Evolutionary conservation across 2,888 invertebrate species (phyloP).

Genomic region (Trissolcus japonicus): DNA sequence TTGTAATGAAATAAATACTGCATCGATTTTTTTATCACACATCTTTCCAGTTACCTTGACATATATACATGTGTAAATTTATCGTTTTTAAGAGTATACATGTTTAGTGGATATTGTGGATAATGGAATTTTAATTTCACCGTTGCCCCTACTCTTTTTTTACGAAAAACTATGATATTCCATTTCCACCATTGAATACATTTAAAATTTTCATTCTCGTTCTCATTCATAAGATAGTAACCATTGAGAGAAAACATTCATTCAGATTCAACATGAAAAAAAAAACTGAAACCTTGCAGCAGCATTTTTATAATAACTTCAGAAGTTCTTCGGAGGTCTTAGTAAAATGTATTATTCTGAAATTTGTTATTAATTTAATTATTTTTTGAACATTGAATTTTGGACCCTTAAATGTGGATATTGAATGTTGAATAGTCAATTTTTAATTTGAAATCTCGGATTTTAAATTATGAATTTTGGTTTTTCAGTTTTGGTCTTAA

Average conservation of each 20-base stretch:
- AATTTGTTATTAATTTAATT: too few species aligned
- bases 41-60: conserved; percentile 47
- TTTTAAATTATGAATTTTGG: too few species aligned
- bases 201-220: neutral
- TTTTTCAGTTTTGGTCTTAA: too few species aligned
- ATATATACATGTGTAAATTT: conserved; percentile 28
- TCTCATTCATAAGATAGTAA: neutral
- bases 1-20: conserved; percentile 38
- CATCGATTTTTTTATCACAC: conserved; percentile 59
- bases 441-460: too few species aligned
- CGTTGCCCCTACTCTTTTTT: neutral
- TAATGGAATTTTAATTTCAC: neutral
- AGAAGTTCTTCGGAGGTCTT: too few species aligned
- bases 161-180: neutral
- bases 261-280: too few species aligned
- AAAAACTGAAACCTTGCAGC: too few species aligned
- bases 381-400: too few species aligned
- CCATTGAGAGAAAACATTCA: neutral
- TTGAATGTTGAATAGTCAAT: too few species aligned
- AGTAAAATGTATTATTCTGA: too few species aligned
- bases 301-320: too few species aligned
- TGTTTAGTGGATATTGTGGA: neutral
- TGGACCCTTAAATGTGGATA: too few species aligned
- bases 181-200: neutral
- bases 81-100: conserved; percentile 2